Conservation (phyloP, 2,113 vertebrate species). For the Nycticryphes semicollaris region DNA sequence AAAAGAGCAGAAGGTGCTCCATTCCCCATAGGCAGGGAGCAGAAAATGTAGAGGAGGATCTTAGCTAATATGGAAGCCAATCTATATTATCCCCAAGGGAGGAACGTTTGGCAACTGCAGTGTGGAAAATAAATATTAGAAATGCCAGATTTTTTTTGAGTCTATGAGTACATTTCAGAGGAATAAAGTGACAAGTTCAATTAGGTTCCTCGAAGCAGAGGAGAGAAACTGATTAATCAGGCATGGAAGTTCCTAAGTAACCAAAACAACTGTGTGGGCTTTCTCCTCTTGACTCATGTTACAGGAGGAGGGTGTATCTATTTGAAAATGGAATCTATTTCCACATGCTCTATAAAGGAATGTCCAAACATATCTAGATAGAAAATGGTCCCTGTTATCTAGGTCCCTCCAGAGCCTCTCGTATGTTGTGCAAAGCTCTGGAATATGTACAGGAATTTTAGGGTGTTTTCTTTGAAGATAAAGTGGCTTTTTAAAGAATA, state of each 20-base stretch:
- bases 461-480: not conserved
- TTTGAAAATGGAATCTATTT: slow-evolving; percentile 56
- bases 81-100: not conserved
- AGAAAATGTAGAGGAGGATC: not conserved
- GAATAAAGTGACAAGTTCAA: slow-evolving; percentile 61
- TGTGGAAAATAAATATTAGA: slow-evolving; percentile 53
- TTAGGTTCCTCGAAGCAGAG: slow-evolving; percentile 61
- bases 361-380: slow-evolving; percentile 30
- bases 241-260: slow-evolving; percentile 72
- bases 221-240: slow-evolving; percentile 70
- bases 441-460: not conserved
- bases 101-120: not conserved
- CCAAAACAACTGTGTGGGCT: slow-evolving; percentile 71
- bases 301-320: slow-evolving; percentile 54
- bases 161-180: slow-evolving; percentile 35
- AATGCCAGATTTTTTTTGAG: slow-evolving; percentile 32
- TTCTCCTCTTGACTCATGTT: slow-evolving; percentile 68
- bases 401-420: not conserved
- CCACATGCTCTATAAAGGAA: slow-evolving; percentile 26
- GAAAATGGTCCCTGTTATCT: slow-evolving; percentile 2
- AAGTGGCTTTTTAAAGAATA: not conserved
- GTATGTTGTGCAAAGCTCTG: not conserved
- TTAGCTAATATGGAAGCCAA: not conserved
- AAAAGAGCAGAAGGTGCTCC: not conserved
- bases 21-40: not conserved